Percentiles rank a stretch among this genome's conserved stretches.
Conservation (phyloP, 2,888 invertebrate genomes). For the Leucophora obtusa region DNA sequence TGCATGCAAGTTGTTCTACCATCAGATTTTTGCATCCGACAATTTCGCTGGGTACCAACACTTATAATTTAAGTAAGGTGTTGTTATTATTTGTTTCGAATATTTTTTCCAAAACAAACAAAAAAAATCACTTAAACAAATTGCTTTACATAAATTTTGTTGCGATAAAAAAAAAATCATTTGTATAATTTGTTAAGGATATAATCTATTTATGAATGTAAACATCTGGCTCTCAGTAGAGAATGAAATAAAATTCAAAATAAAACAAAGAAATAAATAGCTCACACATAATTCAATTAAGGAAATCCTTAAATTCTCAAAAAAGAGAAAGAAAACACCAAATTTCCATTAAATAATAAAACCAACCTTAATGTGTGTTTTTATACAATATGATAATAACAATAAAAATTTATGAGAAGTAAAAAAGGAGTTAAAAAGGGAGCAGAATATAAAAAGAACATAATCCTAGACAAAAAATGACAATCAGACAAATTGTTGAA, state of each 20-base stretch:
- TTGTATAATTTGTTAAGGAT: not conserved
- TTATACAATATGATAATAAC: constrained; percentile 51
- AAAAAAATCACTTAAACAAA: not conserved
- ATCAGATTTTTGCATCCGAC: too few species aligned
- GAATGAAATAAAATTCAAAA: not conserved
- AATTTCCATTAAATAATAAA: constrained; percentile 52
- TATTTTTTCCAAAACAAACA: too few species aligned
- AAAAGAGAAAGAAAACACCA: constrained; percentile 3
- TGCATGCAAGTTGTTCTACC: too few species aligned
- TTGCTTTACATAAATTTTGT: constrained; percentile 1
- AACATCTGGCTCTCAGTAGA: constrained; percentile 28
- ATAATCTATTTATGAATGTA: not conserved
- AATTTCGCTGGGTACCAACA: too few species aligned
- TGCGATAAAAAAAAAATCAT: not conserved
- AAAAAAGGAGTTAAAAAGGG: not conserved
- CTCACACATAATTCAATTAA: constrained; percentile 34
- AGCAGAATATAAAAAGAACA: constrained; percentile 6
- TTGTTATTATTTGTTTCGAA: too few species aligned
- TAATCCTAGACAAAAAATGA: too few species aligned
- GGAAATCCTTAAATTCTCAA: constrained; percentile 24
- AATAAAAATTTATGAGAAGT: constrained; percentile 47
- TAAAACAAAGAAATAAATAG: not conserved
- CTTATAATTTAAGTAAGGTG: too few species aligned
- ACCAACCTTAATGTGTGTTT: constrained; percentile 50
- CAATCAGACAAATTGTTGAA: too few species aligned